Evolutionary conservation across 2,888 invertebrate genomes (phyloP), one percentile per base, ranked within the genome.

Genomic region (Agriopis aurantiaria): DNA sequence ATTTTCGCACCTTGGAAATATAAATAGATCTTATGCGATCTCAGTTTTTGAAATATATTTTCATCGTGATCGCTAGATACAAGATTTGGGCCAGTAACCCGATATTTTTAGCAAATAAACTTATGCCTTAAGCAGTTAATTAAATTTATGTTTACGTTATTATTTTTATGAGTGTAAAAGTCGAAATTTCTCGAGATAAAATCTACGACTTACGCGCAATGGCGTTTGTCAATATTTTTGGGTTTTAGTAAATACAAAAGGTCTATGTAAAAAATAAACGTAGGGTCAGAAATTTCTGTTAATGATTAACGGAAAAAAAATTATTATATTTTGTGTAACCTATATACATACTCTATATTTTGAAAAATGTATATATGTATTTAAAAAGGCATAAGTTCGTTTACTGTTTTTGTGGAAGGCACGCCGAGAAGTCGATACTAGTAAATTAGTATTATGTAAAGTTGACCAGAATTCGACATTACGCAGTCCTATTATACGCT

Each of bases 381-480:
- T 51, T 23, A n/a, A 46, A n/a, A 1, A 10, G 48, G 43, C 68
- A 64, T 60, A 65, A 69, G 60, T 62, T 62, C 51, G 45, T 53
- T 69, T 69, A 69, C 60, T 62, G 51, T 60, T 58, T 68, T 64
- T 63, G 55, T 65, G 53, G 57, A 64, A 75, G 72, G 79, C 78
- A 82, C 76, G 86, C 89, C 89, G 88, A 91, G 85, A 87, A 86
- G 87, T 88, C 52, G 85, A 87, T 88, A 87, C 88, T 91, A 92
- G 87, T 89, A 87, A 65, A 85, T 85, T 62, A 88, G 82, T 90
- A 92, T 91, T 91, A 93, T 88, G 89, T 91, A 91, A 92, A 88
- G 89, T 93, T 94, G 94, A 94, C 94, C 94, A 94, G 94, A 94
- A 94, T 93, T 90, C 88, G 90, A 90, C 88, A 88, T 86, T 87